Base-by-base conservation (phyloP, 2,888 invertebrate genomes). In the Drosophila falleni region DNA sequence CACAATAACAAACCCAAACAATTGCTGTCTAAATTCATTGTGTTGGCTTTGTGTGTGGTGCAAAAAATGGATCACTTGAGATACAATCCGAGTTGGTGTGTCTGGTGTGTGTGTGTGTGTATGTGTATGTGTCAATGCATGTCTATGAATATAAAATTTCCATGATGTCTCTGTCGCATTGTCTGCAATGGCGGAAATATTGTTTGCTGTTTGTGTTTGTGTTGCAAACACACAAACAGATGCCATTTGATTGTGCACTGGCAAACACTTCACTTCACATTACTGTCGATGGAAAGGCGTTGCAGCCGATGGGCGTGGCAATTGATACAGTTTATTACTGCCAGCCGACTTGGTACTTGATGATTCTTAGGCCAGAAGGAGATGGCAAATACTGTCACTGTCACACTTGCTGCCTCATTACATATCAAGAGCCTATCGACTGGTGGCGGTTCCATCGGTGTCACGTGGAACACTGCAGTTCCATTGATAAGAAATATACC, bases 21-120 rank as follows among this genome's bases (percentile, higher is more conserved):
- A 89, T 87, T 81, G 85, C 74, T 84, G 87, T 89, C 88, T 85
- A 81, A 84, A 87, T 72, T 84, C 85, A 85, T 87, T 86, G 89
- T 89, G 70, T 63, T 49, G 47, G 65, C 65, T 71, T 80, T 84
- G 87, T 86, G 53, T 44, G 51, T 41, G 26, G 31, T 47, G 69
- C 54, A 67, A 72, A 72, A 82, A 78, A 82, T 66, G 75, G 75
- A 84, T 88, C 89, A 78, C 83, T 69, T 63, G 60, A 71, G 86
- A 81, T 81, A 74, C 29, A 59, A 44, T 29, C n/a, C 31, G 29
- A 39, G 35, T 42, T 44, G 37, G 47, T 37, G 42, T 49, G 33
- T 37, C 6, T 47, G 16, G n/a, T n/a, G n/a, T 42, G 47, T 41
- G 47, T 37, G 42, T 49, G 33, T 37, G 9, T 47, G 16, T 44